Evolutionary conservation across 2,888 invertebrate species (phyloP), one percentile per base, ranked within the genome.

Genomic region (Dasysyrphus tricinctus): DNA sequence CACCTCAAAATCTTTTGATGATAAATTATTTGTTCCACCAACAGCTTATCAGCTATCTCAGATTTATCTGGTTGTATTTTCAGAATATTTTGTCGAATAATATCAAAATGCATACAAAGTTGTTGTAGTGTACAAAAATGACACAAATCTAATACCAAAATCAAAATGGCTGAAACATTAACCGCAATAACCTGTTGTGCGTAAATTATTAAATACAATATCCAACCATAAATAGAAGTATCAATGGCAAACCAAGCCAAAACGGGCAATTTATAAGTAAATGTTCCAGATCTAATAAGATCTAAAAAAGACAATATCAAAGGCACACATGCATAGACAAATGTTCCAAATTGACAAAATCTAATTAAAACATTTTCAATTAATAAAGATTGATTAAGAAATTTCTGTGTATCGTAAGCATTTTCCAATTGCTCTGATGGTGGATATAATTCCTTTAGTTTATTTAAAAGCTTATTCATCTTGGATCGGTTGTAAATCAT

Each of bases 1-100:
- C 9, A 63, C 61, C 61, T n/a, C n/a, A 63, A n/a, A 39, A 63
- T 7, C 14, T 63, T 63, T 63, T 63, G 61, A 63, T 63, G 42
- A 42, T 42, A 63, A 29, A 42, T 44, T 14, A 63, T 29, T 63
- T 39, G 8, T n/a, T 63, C 29, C 3, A 29, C 5, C 42, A 63
- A 29, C 14, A 42, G 4, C 3, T 29, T 42, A 1, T 4, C 14
- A 29, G 39, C 61, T 6, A n/a, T 24, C 4, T 24, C 42, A 12
- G 61, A 9, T 29, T 12, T 7, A n/a, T 42, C 61, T n/a, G 61
- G 61, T 24, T 42, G 24, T 63, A 63, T 63, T n/a, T 39, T 24
- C 8, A 42, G 2, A 7, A 63, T 39, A 24, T 42, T 63, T 42
- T 42, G 3, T 7, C 29, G 9, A 29, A 63, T n/a, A 42, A 63